Evolutionary conservation across 2,888 invertebrate species (phyloP), one percentile per base, ranked within the genome.

Genomic region (Piscicola geometra): DNA sequence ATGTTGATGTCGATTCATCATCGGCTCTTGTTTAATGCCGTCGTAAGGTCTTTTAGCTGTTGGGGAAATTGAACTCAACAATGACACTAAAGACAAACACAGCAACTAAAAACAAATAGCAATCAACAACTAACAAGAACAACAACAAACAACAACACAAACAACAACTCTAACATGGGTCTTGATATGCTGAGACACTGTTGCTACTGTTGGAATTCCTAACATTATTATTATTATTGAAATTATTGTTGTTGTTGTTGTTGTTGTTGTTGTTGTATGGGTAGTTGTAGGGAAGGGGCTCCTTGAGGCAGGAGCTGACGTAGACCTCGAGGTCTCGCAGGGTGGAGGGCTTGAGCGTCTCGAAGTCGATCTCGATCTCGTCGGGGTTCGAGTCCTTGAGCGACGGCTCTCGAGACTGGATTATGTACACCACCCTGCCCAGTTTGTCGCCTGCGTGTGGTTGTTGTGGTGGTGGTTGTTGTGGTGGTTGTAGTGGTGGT

Each of bases 321-420:
- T 98, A 99, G 85, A 92, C 92, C 88, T 99, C 98, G 85, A 99
- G 88, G 87, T 99, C 98, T 82, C 98, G 90, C 82, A 99, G 89
- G 77, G 99, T 99, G 81, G 96, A 96, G 79, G 98, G 97, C 87
- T 98, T 97, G 82, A 99, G 88, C 56, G 97, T 98, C 88, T 99
- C 99, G 87, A 99, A 99, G 77, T 99, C 99, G 82, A 99, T 99
- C 88, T 99, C 99, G 81, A 99, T 98, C 88, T 99, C 99, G 86
- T 99, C 99, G 35, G 98, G 98, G 88, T 99, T 99, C 35, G 97
- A 98, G 87, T 99, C 98, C 84, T 79, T 79, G 25, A 79, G 88
- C 80, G 95, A 95, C 80, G 97, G 97, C 85, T 99, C 99, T 83
- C 98, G 89, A 82, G 93, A 93, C 87, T 99, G 98, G 85, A 99